Base-by-base conservation (phyloP, 1,140 invertebrate genomes). In the Mya arenaria region DNA sequence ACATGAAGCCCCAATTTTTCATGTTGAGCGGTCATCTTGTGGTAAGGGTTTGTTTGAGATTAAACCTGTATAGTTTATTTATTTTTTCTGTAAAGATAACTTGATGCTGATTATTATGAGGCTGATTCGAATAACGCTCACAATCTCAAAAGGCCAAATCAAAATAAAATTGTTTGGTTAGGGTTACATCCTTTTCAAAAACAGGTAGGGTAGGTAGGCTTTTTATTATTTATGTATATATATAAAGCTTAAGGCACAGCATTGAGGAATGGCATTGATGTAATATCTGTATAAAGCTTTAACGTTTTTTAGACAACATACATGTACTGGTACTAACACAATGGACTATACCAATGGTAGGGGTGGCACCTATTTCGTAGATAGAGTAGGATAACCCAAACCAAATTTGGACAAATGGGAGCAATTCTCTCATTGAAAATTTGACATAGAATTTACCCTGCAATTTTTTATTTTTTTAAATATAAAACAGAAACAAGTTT, bases 1-100 rank as follows among this genome's bases (percentile, higher is more conserved):
- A 88, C 94, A 94, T 82, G 95, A 95, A 85, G 94, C 94, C 86
- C 95, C 95, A 71, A 93, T 97, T 15, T 94, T 98, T 87, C 96
- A 97, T 93, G 97, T 99, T 96, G 97, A 99, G 92, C 94, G 97
- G 84, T 97, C 96, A 83, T 97, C 97, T 44, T 96, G 97, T 66
- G 97, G 97, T 96, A 93, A 92, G 94, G 93, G 44, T n/a, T 36
- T n/a, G 34, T 30, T 32, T 2, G 2, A 4, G n/a, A n/a, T n/a
- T n/a, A n/a, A n/a, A n/a, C n/a, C n/a, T n/a, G n/a, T n/a, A n/a
- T n/a, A n/a, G n/a, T n/a, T n/a, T n/a, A n/a, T n/a, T n/a, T n/a
- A n/a, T n/a, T n/a, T n/a, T n/a, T n/a, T n/a, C n/a, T n/a, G n/a
- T 62, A 1, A 17, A 23, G 60, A 28, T 28, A 30, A 62, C n/a